Evolutionary conservation across 2,797 vertebrate species (phyloP).

Genomic region (Tauraco hartlaubi): DNA sequence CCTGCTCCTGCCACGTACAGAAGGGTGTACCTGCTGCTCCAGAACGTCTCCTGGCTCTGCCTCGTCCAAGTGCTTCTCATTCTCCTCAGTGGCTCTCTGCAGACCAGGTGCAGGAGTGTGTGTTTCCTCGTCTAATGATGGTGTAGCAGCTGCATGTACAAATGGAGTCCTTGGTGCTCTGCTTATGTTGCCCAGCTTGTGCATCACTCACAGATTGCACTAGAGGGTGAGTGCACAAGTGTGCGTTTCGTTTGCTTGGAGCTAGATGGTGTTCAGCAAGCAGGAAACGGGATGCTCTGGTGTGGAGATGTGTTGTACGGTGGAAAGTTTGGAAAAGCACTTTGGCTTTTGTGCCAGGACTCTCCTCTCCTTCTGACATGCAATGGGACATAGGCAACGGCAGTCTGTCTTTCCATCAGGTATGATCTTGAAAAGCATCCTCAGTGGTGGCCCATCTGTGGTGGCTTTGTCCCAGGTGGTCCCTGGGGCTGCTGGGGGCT

Average conservation of each 20-base stretch:
- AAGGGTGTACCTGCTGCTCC: not conserved
- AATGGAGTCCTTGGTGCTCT: not conserved
- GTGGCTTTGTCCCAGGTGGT: not conserved
- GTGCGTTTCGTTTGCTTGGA: not conserved
- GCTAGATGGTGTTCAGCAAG: not conserved
- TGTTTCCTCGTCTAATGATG: not conserved
- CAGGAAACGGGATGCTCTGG: not conserved
- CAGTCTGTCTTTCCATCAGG: not conserved
- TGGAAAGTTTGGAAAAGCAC: not conserved
- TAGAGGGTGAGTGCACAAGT: not conserved
- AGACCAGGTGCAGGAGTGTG: fast-evolving
- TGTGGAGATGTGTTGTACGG: not conserved
- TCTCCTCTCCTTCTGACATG: not conserved
- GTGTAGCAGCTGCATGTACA: not conserved
- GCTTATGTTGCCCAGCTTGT: not conserved
- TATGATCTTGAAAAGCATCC: not conserved
- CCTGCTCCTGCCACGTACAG: not conserved
- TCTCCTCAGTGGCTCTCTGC: not conserved
- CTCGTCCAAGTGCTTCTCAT: fast-evolving
- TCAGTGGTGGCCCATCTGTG: not conserved
- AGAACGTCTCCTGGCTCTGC: not conserved
- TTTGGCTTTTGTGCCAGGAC: not conserved
- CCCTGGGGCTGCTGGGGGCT: not conserved
- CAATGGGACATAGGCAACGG: fast-evolving
- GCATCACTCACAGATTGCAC: not conserved